phyloP scores from a whole-genome alignment of 1,140 invertebrate genomes.

The Copidosoma floridanum region DNA sequence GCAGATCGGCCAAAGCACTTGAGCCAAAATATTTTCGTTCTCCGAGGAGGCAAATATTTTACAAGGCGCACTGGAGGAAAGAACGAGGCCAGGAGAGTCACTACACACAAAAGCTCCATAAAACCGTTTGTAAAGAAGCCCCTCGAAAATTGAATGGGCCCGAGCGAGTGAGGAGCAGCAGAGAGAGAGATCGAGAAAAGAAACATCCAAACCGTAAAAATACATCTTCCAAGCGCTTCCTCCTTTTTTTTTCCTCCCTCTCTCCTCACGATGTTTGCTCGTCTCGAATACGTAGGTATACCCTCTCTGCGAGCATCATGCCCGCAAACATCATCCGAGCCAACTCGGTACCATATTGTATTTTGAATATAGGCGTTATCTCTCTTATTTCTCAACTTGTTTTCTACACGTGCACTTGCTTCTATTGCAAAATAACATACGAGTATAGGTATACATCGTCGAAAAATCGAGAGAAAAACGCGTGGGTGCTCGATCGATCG shows the following conservation, averaged over 20 bases:
- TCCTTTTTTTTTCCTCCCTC: not conserved
- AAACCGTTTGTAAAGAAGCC: not conserved
- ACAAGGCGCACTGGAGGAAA: not conserved
- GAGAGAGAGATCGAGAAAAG: too few species aligned
- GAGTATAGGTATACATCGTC: not conserved
- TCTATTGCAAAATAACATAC: not conserved
- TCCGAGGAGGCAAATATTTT: not conserved
- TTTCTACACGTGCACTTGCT: too few species aligned
- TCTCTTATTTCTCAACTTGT: too few species aligned
- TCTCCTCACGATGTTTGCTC: not conserved
- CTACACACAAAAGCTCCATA: constrained; percentile 2
- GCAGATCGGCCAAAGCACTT: too few species aligned
- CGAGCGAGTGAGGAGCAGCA: too few species aligned
- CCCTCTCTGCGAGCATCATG: not conserved
- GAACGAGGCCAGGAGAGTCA: too few species aligned
- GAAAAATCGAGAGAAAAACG: not conserved
- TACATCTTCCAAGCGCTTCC: not conserved
- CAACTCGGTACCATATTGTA: constrained; percentile 1
- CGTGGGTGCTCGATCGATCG: constrained; percentile 4
- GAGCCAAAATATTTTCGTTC: too few species aligned
- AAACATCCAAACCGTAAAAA: constrained; percentile 2
- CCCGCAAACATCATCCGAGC: not conserved
- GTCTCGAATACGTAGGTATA: too few species aligned
- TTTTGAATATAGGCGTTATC: too few species aligned
- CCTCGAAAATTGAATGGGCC: constrained; percentile 7